Evolutionary conservation across 2,797 vertebrate genomes (phyloP).

Genomic region (Huso huso): DNA sequence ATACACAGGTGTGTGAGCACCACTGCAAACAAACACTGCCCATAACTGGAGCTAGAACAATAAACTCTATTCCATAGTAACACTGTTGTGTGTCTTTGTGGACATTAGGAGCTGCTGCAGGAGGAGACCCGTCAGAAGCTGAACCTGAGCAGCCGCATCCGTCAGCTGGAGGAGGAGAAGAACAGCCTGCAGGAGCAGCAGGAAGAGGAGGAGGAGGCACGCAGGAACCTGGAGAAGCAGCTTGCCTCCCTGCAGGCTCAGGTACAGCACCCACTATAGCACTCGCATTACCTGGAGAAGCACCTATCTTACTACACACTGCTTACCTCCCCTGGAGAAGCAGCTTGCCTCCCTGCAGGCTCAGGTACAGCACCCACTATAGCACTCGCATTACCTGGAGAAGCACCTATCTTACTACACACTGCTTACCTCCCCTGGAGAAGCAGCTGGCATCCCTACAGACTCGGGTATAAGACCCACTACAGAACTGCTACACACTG

Average conservation of each 20-base stretch:
- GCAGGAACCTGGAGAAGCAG: constrained; percentile 88
- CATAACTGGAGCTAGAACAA: too few species aligned
- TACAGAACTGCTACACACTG: constrained; percentile 70
- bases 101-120: constrained; percentile 80
- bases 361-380: constrained; percentile 59
- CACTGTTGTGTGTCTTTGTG: constrained; percentile 12
- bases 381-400: constrained; percentile 43
- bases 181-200: constrained; percentile 87
- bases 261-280: constrained; percentile 46
- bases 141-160: constrained; percentile 83
- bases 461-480: constrained; percentile 63
- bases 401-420: constrained; percentile 95
- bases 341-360: constrained; percentile 76
- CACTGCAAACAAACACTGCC: too few species aligned
- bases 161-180: constrained; percentile 92
- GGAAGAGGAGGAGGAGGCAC: constrained; percentile 90
- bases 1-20: constrained; percentile 67
- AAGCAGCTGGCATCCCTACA: constrained; percentile 83
- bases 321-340: constrained; percentile 73
- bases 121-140: constrained; percentile 97
- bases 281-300: constrained; percentile 59
- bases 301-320: constrained; percentile 93
- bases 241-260: constrained; percentile 76
- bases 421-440: constrained; percentile 70
- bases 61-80: neutral